Conservation (phyloP, 2,888 invertebrate species). For the Leucania comma region DNA sequence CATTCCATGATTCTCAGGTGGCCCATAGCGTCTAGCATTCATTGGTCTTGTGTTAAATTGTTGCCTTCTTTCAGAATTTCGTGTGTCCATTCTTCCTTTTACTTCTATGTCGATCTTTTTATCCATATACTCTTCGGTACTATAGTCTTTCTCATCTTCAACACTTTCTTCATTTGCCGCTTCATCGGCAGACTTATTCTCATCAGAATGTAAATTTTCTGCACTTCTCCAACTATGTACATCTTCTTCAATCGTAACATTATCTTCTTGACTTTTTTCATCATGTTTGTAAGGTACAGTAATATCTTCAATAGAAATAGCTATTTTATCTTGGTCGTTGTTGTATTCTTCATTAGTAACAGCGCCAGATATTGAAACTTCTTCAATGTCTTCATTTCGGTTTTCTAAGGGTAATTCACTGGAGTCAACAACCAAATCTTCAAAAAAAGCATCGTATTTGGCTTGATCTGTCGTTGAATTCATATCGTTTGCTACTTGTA, state of each 20-base stretch:
- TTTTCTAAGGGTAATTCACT: constrained; percentile 24
- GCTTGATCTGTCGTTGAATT: constrained; percentile 17
- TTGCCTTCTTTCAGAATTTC: constrained; percentile 18
- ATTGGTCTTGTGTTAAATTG: constrained; percentile 8
- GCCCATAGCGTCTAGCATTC: constrained; percentile 14
- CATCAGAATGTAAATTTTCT: constrained; percentile 26
- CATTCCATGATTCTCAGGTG: constrained; percentile 30
- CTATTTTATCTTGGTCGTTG: constrained; percentile 27
- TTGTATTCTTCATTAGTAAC: not conserved
- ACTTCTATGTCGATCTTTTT: constrained; percentile 28
- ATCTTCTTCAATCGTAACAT: constrained; percentile 9
- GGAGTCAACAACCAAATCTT: constrained; percentile 41
- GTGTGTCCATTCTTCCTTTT: constrained; percentile 38
- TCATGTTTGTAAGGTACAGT: constrained; percentile 14
- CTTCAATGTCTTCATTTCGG: constrained; percentile 4
- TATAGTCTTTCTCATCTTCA: constrained; percentile 25
- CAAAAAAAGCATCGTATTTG: constrained; percentile 33
- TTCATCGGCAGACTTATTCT: constrained; percentile 31
- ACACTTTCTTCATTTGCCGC: constrained; percentile 22
- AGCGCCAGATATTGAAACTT: not conserved
- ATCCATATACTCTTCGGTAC: constrained; percentile 32
- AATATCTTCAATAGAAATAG: constrained; percentile 28
- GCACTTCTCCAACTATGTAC: constrained; percentile 47
- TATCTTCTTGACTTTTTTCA: constrained; percentile 16
- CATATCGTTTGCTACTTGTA: not conserved